Conservation (phyloP, 2,113 vertebrate species). For the Boleophthalmus pectinirostris region DNA sequence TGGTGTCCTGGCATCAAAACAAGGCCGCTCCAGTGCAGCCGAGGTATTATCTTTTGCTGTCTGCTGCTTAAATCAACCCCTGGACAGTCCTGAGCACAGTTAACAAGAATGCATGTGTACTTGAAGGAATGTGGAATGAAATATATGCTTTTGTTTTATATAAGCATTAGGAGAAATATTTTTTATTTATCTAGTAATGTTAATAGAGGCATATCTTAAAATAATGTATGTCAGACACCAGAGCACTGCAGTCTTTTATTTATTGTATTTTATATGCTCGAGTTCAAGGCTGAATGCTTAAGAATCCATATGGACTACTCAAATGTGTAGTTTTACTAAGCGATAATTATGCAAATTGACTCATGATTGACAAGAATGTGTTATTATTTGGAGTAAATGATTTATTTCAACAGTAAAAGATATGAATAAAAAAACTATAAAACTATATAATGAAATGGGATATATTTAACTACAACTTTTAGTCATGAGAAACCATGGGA, state of each 20-base stretch:
- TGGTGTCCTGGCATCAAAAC: constrained; percentile 49
- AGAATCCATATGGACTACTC: too few relatives aligned
- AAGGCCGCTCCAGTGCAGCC: constrained; percentile 28
- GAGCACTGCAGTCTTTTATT: too few relatives aligned
- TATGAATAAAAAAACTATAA: neutral
- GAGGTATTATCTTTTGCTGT: constrained; percentile 41
- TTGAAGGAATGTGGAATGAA: neutral
- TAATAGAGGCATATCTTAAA: too few relatives aligned
- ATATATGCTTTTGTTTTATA: neutral
- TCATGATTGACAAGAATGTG: too few relatives aligned
- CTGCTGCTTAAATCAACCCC: constrained; percentile 23
- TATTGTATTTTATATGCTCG: too few relatives aligned
- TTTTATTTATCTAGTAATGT: neutral
- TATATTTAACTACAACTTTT: neutral
- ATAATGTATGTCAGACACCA: too few relatives aligned
- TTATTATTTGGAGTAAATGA: neutral
- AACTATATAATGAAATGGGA: neutral
- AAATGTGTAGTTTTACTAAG: too few relatives aligned
- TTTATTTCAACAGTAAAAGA: neutral
- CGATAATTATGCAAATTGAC: too few relatives aligned
- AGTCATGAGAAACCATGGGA: neutral
- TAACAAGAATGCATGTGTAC: neutral
- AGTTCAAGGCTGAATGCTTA: too few relatives aligned
- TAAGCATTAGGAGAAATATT: neutral
- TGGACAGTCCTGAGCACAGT: neutral